These are phyloP conservation scores for Lagorchestes hirsutus DNA, from an alignment of 2,797 vertebrate species.

Conservation along the genomic window DNA sequence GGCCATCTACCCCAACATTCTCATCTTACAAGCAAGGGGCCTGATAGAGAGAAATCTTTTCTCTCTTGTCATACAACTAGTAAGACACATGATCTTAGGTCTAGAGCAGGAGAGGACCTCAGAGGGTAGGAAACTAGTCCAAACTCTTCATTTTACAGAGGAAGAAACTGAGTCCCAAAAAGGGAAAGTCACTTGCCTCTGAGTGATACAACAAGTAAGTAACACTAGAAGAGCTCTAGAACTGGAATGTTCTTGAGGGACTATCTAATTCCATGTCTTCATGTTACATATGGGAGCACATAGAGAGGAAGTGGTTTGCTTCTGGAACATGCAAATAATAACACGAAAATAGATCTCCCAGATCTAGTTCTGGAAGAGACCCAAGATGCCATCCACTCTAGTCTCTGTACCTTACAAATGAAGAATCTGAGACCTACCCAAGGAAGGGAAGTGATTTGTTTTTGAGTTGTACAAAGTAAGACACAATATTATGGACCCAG, in stretches of 20 bases:
- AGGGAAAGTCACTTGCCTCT: not conserved
- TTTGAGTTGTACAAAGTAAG: not conserved
- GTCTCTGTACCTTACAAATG: not conserved
- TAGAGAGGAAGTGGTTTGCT: not conserved
- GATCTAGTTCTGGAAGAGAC: not conserved
- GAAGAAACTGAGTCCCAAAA: not conserved
- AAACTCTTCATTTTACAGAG: not conserved
- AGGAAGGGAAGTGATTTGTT: not conserved
- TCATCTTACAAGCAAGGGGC: constrained; percentile 20
- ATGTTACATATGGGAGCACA: not conserved
- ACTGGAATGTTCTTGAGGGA: not conserved
- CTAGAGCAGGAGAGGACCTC: not conserved
- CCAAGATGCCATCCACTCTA: not conserved
- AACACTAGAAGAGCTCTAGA: not conserved
- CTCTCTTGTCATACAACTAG: not conserved
- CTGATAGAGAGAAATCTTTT: not conserved
- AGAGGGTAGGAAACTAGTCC: not conserved
- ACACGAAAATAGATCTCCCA: too few relatives aligned
- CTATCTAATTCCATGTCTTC: not conserved
- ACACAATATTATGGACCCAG: not conserved
- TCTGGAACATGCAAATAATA: not conserved
- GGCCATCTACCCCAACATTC: not conserved
- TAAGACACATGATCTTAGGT: not conserved
- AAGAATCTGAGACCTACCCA: not conserved
- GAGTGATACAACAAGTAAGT: not conserved